Base-by-base conservation (phyloP, 2,888 invertebrate species). In the Allygus modestus region DNA sequence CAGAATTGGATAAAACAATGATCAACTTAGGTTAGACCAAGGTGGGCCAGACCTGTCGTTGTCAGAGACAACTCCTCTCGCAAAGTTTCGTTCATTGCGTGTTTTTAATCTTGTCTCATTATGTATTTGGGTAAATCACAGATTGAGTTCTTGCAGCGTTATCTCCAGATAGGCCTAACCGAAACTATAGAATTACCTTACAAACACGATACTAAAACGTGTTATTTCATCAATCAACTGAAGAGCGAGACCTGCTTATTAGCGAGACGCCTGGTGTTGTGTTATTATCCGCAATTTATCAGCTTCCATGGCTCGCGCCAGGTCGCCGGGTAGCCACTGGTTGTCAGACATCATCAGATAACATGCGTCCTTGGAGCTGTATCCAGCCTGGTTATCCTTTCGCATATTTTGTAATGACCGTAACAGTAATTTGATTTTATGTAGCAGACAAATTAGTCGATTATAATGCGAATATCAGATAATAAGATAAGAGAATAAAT, bases 261-360 rank as follows among this genome's bases (percentile, higher is more conserved):
- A 12, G 23, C 23, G 20, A 20, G 9, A 7, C 58, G 58, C 15
- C 23, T 7, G 37, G 37, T 37, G 2, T 58, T 58, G 20, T 58
- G 23, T 58, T 58, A 58, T 58, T 58, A 58, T 58, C 23, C 58
- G 9, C 58, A 58, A 58, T 58, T 58, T n/a, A 58, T 58, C 58
- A 58, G 9, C 9, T 37, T 4, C 37, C 37, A 37, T n/a, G n/a
- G 37, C 58, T 58, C 58, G 20, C 1, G 20, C 20, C 58, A 4
- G 4, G 58, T 23, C 23, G 37, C 9, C 37, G 4, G 37, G 37
- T 37, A 37, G 37, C 4, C 37, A n/a, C n/a, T n/a, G n/a, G n/a
- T 37, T 37, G 37, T 37, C 37, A 37, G n/a, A 37, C 9, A 37
- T 37, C 23, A 58, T 23, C 58, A 58, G 58, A 58, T 58, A 58